Evolutionary conservation across 64 coral and sea anemone species (phyloP), one percentile per base, ranked within the genome.

Genomic region (Stichodactyla mertensii): DNA sequence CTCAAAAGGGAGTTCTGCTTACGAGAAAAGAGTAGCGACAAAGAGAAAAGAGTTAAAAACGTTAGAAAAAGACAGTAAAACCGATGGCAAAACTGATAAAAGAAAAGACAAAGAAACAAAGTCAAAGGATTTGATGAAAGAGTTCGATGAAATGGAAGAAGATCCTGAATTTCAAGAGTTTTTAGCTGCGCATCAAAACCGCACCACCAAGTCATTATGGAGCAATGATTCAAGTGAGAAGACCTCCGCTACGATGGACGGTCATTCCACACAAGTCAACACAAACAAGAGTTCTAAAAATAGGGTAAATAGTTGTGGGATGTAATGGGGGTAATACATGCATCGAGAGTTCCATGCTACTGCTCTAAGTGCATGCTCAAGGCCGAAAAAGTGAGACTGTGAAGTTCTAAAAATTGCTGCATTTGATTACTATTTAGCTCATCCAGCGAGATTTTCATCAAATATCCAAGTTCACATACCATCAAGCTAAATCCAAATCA

Each of bases 1-100:
- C 67, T 92, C 93, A 0, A 90, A 99, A 36, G 90, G 91, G 55
- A 99, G 97, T n/a, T 99, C 97, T 55, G 97, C 97, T 55, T 88
- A 90, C 52, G 58, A 93, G 82, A 98, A 92, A 82, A 19, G 45
- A 5, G 74, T 70, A 86, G 83, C 55, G 54, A 90, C 81, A 45
- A 18, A 86, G 57, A 77, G 16, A 20, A 52, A 31, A 78, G 26
- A 90, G 28, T 51, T n/a, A 5, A 52, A 82, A 61, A 16, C 64
- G 54, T 77, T 51, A 27, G 91, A 88, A 26, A 64, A 88, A 31
- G 15, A 55, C 31, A 20, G 20, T 54, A 67, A 83, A 80, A 64
- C 1, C 36, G 20, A 57, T 77, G 52, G 57, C 24, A 58, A 24
- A 74, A 77, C 51, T 23, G 45, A 14, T 61, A 86, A 92, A n/a